Evolutionary conservation across 2,113 vertebrate species (phyloP).

Genomic region (Phasianus colchicus): DNA sequence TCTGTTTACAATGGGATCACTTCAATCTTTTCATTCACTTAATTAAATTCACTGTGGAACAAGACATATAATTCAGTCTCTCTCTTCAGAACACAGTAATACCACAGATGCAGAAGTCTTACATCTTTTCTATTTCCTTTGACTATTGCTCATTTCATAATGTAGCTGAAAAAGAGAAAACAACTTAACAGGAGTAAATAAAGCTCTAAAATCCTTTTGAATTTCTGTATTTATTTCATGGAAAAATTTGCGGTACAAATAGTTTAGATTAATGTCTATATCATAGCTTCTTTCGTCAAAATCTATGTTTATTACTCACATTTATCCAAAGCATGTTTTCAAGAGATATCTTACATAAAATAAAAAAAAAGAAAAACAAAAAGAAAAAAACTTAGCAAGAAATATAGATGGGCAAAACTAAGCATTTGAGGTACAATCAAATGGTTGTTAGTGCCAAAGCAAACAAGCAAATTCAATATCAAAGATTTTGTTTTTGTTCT

Average conservation of each 20-base stretch:
- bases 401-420: neutral
- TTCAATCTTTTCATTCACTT: neutral
- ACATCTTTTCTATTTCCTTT: neutral
- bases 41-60: neutral
- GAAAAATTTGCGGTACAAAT: neutral
- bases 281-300: neutral
- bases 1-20: neutral
- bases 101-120: neutral
- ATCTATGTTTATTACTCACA: neutral
- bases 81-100: neutral
- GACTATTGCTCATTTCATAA: neutral
- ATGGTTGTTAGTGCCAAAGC: slow-evolving; percentile 1
- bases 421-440: neutral
- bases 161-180: neutral
- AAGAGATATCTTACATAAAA: neutral
- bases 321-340: neutral
- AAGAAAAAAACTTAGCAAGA: neutral
- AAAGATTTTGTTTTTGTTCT: slow-evolving; percentile 25
- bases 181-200: neutral
- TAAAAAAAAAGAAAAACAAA: neutral
- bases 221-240: neutral
- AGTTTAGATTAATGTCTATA: neutral
- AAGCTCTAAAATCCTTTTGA: neutral
- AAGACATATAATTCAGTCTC: neutral
- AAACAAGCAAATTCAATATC: slow-evolving; percentile 57